A percentile compares a stretch with the other conserved stretches of the same genome.
Evolutionary conservation across 2,113 vertebrate genomes (phyloP).

Genomic region (Mesitornis unicolor): DNA sequence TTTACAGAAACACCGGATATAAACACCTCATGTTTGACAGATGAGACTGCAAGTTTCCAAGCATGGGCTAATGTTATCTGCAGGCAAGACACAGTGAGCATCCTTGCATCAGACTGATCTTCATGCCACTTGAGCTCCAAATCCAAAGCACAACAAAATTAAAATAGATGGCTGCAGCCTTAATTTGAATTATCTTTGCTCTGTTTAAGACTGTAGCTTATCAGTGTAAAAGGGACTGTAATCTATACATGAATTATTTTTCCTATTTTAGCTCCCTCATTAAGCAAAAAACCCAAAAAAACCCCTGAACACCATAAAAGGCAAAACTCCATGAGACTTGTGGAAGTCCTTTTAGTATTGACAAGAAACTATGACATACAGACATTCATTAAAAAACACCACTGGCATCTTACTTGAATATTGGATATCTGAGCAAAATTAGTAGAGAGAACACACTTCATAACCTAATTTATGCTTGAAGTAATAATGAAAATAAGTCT

Average conservation of each 20-base stretch:
- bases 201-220: background rate
- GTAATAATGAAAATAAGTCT: background rate
- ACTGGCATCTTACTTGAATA: background rate
- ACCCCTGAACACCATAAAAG: background rate
- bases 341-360: background rate
- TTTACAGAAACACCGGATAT: background rate
- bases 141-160: background rate
- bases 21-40: background rate
- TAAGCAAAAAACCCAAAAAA: background rate
- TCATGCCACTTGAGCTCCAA: background rate
- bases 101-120: background rate
- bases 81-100: background rate
- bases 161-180: background rate
- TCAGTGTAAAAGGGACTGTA: background rate
- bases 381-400: constrained; percentile 14
- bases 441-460: background rate
- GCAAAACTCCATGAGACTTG: background rate
- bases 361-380: background rate
- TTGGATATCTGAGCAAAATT: background rate
- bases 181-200: constrained; percentile 35
- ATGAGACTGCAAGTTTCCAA: background rate
- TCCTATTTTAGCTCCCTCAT: background rate
- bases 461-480: background rate
- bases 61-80: background rate
- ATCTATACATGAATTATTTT: background rate